phyloP scores from a whole-genome alignment of 2,113 vertebrate genomes.

The Mormoops blainvillei region DNA sequence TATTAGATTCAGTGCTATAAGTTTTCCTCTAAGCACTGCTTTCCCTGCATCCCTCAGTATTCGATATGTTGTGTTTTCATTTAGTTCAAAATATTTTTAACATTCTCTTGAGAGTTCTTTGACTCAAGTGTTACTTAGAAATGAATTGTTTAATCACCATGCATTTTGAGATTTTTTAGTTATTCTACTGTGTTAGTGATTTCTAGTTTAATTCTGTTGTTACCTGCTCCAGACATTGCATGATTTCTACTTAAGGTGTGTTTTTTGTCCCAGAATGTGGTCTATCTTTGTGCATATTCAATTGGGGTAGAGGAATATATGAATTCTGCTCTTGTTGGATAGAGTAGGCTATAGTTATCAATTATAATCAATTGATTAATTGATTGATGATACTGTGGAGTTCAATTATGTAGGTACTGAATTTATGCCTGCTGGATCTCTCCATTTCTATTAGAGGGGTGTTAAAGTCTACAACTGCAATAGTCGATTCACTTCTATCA shows the following conservation, averaged over 20 bases:
- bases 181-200: background rate
- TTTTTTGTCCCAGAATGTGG: background rate
- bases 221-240: background rate
- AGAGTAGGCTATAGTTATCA: background rate
- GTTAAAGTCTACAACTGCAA: background rate
- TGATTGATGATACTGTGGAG: background rate
- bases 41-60: background rate
- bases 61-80: background rate
- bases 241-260: background rate
- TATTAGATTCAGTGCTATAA: background rate
- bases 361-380: background rate
- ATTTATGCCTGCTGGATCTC: slow-evolving; percentile 10
- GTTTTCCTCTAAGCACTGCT: background rate
- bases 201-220: background rate
- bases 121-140: background rate
- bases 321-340: background rate
- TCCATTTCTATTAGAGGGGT: background rate
- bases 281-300: background rate
- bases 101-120: background rate
- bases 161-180: background rate
- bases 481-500: background rate
- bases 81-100: slow-evolving; percentile 2
- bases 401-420: background rate
- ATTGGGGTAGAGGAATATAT: background rate
- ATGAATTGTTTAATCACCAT: background rate